Base-by-base conservation (phyloP, 2,888 invertebrate genomes). In the Chromoteleia sp. region DNA sequence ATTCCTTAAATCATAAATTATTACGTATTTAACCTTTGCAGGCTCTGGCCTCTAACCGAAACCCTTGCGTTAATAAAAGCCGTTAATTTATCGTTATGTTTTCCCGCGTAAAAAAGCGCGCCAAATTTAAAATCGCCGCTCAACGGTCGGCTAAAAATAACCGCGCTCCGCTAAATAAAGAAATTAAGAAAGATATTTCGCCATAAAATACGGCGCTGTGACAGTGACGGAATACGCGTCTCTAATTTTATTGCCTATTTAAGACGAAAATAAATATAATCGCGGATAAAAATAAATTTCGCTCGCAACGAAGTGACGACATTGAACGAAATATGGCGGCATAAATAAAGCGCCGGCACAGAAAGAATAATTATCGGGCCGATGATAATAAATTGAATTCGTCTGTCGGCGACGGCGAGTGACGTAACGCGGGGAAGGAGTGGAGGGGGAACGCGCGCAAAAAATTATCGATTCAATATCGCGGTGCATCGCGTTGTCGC, bases 371-470 rank as follows among this genome's bases (percentile, higher is more conserved):
- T 74, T 65, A 65, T 63, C 65, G 10, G 56, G 56, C 25, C 14
- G 41, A 33, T 65, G 45, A 74, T 63, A 74, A 74, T 74, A 74
- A 65, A 74, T 74, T 65, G 74, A 56, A 74, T 56, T 65, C 45
- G 74, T 63, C 63, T 65, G 74, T 74, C 63, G 73, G 73, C 54
- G 54, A 48, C 21, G 36, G 25, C 43, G 36, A 10, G 36, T 71
- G 71, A 71, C 29, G 71, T 25, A 71, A 71, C 8, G 29, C 7
- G 14, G 17, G 21, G 10, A 52, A 50, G 19, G 39, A 30, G 56
- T 17, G n/a, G 36, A 10, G 61, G 68, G 17, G 30, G 25, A 56
- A 29, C 4, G 33, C 17, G 19, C 21, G 30, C n/a, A 54, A 54
- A 48, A 67, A 56, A 56, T 14, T 41, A 12, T 43, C 6, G 0